Conservation (phyloP, 2,888 invertebrate species). For the Monopis laevigella region DNA sequence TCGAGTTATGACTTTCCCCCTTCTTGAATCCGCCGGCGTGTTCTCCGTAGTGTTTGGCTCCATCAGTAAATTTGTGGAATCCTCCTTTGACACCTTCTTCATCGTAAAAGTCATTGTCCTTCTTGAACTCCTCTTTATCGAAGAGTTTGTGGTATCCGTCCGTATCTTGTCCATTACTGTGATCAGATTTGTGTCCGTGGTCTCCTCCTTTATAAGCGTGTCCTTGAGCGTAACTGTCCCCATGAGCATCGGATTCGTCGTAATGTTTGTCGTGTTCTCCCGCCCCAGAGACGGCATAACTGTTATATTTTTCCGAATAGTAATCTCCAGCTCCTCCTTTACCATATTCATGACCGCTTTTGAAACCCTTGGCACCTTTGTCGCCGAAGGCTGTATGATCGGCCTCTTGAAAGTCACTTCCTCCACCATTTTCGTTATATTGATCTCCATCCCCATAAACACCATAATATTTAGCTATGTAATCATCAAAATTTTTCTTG, state of each 20-base stretch:
- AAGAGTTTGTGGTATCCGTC: slow-evolving; percentile 75
- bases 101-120: slow-evolving; percentile 76
- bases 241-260: slow-evolving; percentile 57
- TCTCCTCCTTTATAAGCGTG: slow-evolving; percentile 61
- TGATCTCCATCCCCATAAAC: slow-evolving; percentile 35
- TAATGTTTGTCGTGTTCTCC: slow-evolving; percentile 62
- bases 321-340: slow-evolving; percentile 66
- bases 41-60: slow-evolving; percentile 57
- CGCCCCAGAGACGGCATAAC: slow-evolving; percentile 56
- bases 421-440: slow-evolving; percentile 40
- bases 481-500: slow-evolving; percentile 42
- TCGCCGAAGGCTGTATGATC: slow-evolving; percentile 56
- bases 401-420: slow-evolving; percentile 45
- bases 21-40: slow-evolving; percentile 60
- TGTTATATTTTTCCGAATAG: slow-evolving; percentile 59
- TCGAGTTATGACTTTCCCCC: slow-evolving; percentile 62
- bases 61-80: slow-evolving; percentile 65
- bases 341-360: slow-evolving; percentile 52
- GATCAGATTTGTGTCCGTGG: slow-evolving; percentile 56
- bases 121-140: slow-evolving; percentile 76
- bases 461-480: slow-evolving; percentile 34
- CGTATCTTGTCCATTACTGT: slow-evolving; percentile 70
- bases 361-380: slow-evolving; percentile 61
- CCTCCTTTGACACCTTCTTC: slow-evolving; percentile 68
- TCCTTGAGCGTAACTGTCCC: slow-evolving; percentile 57